Base-by-base conservation (phyloP, 1,140 invertebrate species). In the Heliconius nattereri region DNA sequence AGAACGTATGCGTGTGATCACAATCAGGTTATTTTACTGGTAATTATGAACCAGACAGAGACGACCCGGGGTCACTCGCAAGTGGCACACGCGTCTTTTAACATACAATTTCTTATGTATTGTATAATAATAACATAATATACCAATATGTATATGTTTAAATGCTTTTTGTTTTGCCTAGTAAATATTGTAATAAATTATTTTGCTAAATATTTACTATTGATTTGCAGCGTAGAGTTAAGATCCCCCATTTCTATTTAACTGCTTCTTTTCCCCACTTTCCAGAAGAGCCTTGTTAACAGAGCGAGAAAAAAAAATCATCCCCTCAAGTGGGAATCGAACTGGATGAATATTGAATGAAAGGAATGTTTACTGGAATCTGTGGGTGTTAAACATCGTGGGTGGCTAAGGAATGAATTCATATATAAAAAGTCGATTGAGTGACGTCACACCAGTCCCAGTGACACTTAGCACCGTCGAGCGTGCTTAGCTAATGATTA, bases 21-120 rank as follows among this genome's bases (percentile, higher is more conserved):
- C 92, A 94, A 92, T 94, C 92, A 92, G 92, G 91, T 92, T 93
- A 92, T 93, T 93, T 93, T 91, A 91, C 90, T 91, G 92, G 92
- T 94, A 94, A 94, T 94, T 94, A 94, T 93, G 92, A 93, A 91
- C 87, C 84, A 86, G 89, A 86, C 91, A 90, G 91, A 92, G 88
- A 73, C 87, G 92, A 93, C 92, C 92, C 85, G 82, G 84, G 92
- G 92, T 93, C 92, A 92, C 75, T 83, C 85, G 85, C 81, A 89
- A 89, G 87, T 90, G 87, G 89, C 89, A 90, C 92, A 91, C 87
- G 85, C 88, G 85, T 49, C 23, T 76, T 60, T 71, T 49, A 74
- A 49, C 26, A 76, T 76, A 71, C 60, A 76, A 66, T 66, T 29
- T 29, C 60, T 66, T 66, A 66, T 29, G 26, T 66, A 66, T 26